Evolutionary conservation across 2,797 vertebrate genomes (phyloP).

Genomic region (Mormyrops attenuatus): DNA sequence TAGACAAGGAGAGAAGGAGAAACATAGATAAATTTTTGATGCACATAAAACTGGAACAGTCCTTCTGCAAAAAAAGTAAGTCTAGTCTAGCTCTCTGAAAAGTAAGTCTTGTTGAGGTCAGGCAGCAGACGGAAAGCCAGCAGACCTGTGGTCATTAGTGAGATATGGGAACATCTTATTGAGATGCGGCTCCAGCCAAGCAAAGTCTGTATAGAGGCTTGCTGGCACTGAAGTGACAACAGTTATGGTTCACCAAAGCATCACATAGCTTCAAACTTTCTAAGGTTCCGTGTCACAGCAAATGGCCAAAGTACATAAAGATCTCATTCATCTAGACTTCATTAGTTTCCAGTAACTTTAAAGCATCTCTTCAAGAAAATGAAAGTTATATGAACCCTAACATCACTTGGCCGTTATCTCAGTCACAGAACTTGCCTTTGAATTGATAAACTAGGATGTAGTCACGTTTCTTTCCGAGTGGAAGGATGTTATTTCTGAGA

Average conservation of each 20-base stretch:
- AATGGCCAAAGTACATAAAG: background rate
- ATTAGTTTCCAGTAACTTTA: background rate
- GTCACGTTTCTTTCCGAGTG: background rate
- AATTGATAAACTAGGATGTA: conserved; percentile 5
- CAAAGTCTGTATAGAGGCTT: background rate
- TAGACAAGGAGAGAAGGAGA: background rate
- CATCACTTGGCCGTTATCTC: background rate
- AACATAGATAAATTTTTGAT: background rate
- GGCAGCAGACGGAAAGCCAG: background rate
- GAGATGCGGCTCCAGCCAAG: background rate
- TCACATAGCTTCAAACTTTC: background rate
- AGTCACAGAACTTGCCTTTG: background rate
- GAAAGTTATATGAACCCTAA: background rate
- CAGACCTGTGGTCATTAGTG: background rate
- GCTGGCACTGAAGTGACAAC: background rate
- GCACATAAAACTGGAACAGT: background rate
- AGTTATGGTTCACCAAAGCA: background rate
- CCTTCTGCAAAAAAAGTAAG: background rate
- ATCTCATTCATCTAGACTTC: background rate
- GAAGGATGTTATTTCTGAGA: background rate
- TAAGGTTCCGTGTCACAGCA: background rate
- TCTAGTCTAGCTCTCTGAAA: background rate
- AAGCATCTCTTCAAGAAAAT: background rate
- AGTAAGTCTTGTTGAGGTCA: conserved; percentile 6
- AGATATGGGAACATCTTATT: background rate